phyloP scores from a whole-genome alignment of 2,888 invertebrate genomes.

The Nymphalis urticae region DNA sequence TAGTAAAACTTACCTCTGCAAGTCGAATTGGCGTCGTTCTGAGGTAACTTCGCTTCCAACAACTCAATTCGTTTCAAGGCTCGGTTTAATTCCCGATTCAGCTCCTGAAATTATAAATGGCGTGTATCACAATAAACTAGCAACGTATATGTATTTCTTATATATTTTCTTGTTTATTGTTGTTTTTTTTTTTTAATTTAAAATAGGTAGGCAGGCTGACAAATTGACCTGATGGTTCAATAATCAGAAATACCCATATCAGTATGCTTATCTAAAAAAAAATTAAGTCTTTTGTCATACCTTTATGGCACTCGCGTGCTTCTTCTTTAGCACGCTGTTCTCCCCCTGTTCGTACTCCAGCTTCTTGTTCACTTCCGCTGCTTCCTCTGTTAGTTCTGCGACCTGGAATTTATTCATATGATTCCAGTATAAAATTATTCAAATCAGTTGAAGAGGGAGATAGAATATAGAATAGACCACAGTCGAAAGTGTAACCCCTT shows the following conservation, averaged over 20 bases:
- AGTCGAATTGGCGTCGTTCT: slow-evolving; percentile 55
- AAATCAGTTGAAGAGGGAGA: background rate
- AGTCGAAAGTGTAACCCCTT: too few relatives aligned
- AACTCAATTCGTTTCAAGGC: slow-evolving; percentile 69
- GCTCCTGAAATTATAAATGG: slow-evolving; percentile 73
- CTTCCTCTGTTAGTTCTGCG: slow-evolving; percentile 67
- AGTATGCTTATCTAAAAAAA: too few relatives aligned
- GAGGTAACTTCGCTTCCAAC: slow-evolving; percentile 64
- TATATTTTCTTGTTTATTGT: too few relatives aligned
- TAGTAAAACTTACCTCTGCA: slow-evolving; percentile 57
- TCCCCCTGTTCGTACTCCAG: slow-evolving; percentile 77
- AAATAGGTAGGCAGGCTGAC: too few relatives aligned
- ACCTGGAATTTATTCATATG: slow-evolving; percentile 49
- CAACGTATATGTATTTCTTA: background rate
- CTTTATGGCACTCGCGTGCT: slow-evolving; percentile 73
- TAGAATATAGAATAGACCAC: background rate
- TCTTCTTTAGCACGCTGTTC: slow-evolving; percentile 70
- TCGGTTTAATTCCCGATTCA: slow-evolving; percentile 86
- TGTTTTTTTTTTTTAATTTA: too few relatives aligned
- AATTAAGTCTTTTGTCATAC: slow-evolving; percentile 43
- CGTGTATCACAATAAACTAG: slow-evolving; percentile 23
- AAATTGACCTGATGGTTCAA: too few relatives aligned
- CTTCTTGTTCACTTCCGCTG: slow-evolving; percentile 58
- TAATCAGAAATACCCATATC: too few relatives aligned
- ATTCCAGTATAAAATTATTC: too few relatives aligned